phyloP scores from a whole-genome alignment of 2,797 vertebrate genomes.

The Mallotus villosus region DNA sequence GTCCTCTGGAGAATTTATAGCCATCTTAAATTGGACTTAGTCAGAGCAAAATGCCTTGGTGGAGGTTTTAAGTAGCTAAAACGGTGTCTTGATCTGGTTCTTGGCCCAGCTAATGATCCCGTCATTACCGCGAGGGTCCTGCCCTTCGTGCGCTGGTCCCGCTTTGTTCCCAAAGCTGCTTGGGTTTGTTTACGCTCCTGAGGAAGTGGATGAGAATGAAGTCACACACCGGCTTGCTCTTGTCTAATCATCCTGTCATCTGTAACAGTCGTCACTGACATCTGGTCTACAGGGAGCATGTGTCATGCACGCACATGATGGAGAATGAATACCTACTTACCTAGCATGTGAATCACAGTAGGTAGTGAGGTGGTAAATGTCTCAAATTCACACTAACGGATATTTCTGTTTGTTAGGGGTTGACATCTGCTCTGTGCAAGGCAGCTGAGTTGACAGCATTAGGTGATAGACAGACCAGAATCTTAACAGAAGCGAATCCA shows the following conservation, averaged over 20 bases:
- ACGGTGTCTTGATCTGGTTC: constrained; percentile 59
- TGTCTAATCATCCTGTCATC: constrained; percentile 58
- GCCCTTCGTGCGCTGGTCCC: constrained; percentile 8
- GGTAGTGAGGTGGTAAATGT: not conserved
- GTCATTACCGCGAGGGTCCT: constrained; percentile 59
- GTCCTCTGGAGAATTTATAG: constrained; percentile 66
- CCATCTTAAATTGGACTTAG: constrained; percentile 67
- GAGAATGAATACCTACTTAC: not conserved
- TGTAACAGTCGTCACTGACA: constrained; percentile 32
- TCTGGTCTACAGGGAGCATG: constrained; percentile 50
- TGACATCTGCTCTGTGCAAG: constrained; percentile 19
- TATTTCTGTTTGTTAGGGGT: not conserved
- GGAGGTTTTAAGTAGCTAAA: constrained; percentile 28
- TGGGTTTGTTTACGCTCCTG: constrained; percentile 60
- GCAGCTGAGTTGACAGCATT: constrained; percentile 18
- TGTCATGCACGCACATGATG: constrained; percentile 9
- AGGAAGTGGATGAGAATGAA: constrained; percentile 52
- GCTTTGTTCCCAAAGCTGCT: constrained; percentile 50
- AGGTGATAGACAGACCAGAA: constrained; percentile 13
- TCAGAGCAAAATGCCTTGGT: constrained; percentile 54
- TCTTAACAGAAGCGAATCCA: not conserved
- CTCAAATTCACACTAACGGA: constrained; percentile 19
- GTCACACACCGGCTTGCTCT: constrained; percentile 61
- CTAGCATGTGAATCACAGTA: not conserved
- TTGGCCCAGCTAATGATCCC: constrained; percentile 64